Evolutionary conservation across 2,888 invertebrate genomes (phyloP).

Genomic region (Chironomus tentans): DNA sequence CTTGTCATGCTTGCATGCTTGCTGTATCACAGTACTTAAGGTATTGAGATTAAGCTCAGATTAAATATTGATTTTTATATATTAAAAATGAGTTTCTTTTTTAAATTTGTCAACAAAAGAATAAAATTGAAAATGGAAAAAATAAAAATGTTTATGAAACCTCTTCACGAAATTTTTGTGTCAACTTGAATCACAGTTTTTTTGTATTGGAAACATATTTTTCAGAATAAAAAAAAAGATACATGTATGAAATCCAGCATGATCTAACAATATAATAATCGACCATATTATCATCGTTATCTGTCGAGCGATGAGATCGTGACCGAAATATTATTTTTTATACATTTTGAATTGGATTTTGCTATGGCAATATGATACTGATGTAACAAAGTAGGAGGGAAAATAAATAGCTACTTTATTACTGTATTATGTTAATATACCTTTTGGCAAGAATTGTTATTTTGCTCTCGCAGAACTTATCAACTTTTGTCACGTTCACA

Average conservation of each 20-base stretch:
- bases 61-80: constrained; percentile 11
- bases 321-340: constrained; percentile 19
- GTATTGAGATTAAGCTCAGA: background rate
- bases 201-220: background rate
- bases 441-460: background rate
- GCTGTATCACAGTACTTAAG: too few species aligned
- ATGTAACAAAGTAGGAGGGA: background rate
- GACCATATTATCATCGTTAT: constrained; percentile 26
- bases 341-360: background rate
- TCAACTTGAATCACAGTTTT: too few species aligned
- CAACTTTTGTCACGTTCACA: constrained; percentile 20
- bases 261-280: background rate
- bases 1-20: background rate
- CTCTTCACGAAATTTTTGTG: too few species aligned
- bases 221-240: background rate
- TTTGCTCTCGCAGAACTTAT: constrained; percentile 11
- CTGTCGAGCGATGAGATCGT: background rate
- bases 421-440: constrained; percentile 19
- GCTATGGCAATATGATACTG: background rate
- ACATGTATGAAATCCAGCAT: background rate
- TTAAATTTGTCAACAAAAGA: background rate
- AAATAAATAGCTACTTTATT: constrained; percentile 8
- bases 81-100: too few species aligned
- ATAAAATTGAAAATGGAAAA: background rate
- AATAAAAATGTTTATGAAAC: too few species aligned